Evolutionary conservation across 2,113 vertebrate species (phyloP), one percentile per base, ranked within the genome.

Genomic region (Dipodomys ordii): DNA sequence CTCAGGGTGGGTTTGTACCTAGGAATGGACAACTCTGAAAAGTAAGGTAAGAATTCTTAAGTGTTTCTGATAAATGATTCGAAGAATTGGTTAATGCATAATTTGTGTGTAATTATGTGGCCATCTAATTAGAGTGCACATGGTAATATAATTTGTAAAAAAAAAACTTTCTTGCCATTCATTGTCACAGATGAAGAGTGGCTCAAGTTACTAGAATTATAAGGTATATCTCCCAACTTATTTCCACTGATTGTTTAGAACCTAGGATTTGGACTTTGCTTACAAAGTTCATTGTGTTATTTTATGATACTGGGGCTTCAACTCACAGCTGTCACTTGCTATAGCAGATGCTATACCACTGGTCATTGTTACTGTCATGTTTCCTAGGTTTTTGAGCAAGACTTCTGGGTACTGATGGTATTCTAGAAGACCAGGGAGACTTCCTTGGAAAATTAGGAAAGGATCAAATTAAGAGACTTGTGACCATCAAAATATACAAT

Each of bases 171-270:
- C 13, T 82, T 91, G 27, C 18, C 4, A n/a, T 71, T 91, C 3
- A 15, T 64, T 79, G n/a, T 32, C 30, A 84, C 77, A 62, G 39
- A 39, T 39, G 79, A 39, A 69, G 25, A 93, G n/a, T 83, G 80
- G 62, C 28, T 89, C 25, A 23, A 57, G 53, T 57, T 57, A 57
- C 53, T 79, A n/a, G 32, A 67, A 60, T 74, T 79, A 83, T 6
- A 78, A 25, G 67, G 67, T 28, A 22, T 82, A 1, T 88, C 84
- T 73, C 53, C n/a, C 65, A 12, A 65, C 72, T 95, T 93, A 60
- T 69, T 93, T 88, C 57, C 1, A 19, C 22, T 85, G 39, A 90
- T 57, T 92, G 71, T 95, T 83, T 60, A 87, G 72, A 93, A 73
- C 53, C 64, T 69, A 28, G 12, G 69, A 11, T 93, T 73, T 89